These are phyloP conservation scores for Lepeophtheirus nordmannii DNA, from an alignment of 2,888 invertebrate species.

Conservation along the genomic window DNA sequence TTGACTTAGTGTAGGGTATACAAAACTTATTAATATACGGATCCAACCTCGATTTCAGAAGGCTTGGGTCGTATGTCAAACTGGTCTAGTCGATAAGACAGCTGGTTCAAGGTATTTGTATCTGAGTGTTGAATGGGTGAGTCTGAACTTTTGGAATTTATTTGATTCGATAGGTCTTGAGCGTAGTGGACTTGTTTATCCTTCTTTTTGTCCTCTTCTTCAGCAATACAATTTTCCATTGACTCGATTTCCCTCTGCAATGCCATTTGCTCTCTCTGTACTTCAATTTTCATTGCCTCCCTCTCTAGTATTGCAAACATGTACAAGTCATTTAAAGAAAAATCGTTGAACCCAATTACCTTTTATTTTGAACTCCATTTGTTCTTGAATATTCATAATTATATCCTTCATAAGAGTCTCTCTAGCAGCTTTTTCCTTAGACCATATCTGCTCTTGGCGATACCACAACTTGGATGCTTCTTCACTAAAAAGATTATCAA, in stretches of 20 bases:
- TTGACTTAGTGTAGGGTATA: too few relatives aligned
- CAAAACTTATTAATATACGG: too few relatives aligned
- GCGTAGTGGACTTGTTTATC: background rate
- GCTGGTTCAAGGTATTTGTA: background rate
- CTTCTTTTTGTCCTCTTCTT: background rate
- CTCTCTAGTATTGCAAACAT: background rate
- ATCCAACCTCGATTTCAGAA: background rate
- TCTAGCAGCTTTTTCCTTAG: background rate
- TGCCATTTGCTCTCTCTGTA: background rate
- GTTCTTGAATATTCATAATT: background rate
- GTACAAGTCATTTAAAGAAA: background rate
- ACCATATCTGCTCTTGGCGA: constrained; percentile 1
- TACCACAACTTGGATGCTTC: background rate
- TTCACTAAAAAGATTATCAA: background rate
- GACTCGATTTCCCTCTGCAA: background rate
- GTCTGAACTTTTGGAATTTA: background rate
- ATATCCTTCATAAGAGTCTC: background rate
- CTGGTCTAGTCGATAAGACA: background rate
- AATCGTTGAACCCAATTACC: background rate
- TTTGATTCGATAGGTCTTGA: background rate
- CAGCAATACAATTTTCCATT: background rate
- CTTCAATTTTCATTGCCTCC: background rate
- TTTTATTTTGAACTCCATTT: background rate
- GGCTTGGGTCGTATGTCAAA: background rate
- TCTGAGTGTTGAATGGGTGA: background rate